Percentiles rank a stretch among this genome's conserved stretches.
Evolutionary conservation across 2,888 invertebrate species (phyloP).

Genomic region (Meghimatium bilineatum): DNA sequence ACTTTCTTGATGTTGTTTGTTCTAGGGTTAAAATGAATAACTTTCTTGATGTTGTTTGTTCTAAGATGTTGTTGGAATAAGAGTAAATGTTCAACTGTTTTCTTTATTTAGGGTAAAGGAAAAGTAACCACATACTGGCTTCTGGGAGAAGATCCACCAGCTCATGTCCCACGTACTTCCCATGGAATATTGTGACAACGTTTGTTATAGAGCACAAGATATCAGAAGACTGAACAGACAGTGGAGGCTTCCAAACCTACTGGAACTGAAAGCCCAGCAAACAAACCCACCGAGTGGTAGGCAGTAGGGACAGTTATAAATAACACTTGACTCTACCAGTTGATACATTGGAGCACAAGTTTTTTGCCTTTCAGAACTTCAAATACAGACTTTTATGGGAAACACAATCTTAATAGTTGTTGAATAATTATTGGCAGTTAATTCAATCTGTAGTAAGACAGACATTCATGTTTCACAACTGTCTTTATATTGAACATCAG

Average conservation of each 20-base stretch:
- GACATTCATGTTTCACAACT: too few relatives aligned
- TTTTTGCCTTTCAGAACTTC: too few relatives aligned
- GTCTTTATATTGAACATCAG: too few relatives aligned
- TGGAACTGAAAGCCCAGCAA: neutral
- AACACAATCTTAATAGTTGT: too few relatives aligned
- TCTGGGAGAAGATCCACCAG: slow-evolving; percentile 58
- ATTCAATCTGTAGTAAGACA: neutral
- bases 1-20: too few relatives aligned
- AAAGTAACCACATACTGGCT: slow-evolving; percentile 70
- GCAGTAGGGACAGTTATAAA: neutral
- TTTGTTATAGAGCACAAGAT: slow-evolving; percentile 20
- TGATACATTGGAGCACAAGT: neutral
- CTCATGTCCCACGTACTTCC: neutral
- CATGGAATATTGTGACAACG: slow-evolving; percentile 43
- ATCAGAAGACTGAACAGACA: neutral
- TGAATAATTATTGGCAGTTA: too few relatives aligned
- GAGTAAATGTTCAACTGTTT: too few relatives aligned
- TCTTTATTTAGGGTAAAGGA: slow-evolving; percentile 69
- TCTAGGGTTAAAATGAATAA: too few relatives aligned
- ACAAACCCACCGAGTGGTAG: neutral
- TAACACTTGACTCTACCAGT: neutral
- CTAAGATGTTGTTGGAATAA: too few relatives aligned
- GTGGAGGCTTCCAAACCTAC: neutral
- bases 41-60: too few relatives aligned
- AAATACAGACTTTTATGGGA: too few relatives aligned